Evolutionary conservation across 1,140 invertebrate genomes (phyloP).

Genomic region (Cotesia typhae): DNA sequence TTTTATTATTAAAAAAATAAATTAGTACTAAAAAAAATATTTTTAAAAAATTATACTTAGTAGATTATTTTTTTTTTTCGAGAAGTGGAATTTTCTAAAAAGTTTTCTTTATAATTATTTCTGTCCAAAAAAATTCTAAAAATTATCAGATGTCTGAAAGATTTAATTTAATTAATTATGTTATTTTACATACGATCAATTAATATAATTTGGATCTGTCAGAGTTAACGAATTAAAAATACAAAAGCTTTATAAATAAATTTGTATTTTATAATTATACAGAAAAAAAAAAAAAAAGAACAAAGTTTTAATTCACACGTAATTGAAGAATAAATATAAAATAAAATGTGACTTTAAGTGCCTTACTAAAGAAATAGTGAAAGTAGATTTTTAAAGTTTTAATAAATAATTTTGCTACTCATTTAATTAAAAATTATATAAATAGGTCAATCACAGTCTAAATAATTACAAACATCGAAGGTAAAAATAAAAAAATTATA

Average conservation of each 20-base stretch:
- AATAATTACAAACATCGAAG: no score
- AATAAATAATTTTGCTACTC: slow-evolving; percentile 17
- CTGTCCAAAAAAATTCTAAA: no score
- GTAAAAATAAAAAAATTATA: not conserved
- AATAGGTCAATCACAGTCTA: not conserved
- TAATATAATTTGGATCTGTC: not conserved
- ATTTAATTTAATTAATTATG: no score
- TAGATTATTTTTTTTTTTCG: no score
- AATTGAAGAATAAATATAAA: not conserved
- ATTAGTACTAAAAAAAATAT: no score
- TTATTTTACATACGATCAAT: no score
- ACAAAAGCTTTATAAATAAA: not conserved
- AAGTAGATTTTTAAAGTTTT: not conserved
- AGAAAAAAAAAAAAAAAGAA: not conserved
- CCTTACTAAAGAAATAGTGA: not conserved
- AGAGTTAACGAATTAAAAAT: slow-evolving; percentile 7
- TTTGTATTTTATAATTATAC: not conserved
- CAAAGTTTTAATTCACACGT: not conserved
- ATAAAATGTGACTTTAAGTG: slow-evolving; percentile 13
- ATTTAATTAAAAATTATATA: slow-evolving; percentile 19
- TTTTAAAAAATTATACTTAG: no score
- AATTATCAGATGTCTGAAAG: no score
- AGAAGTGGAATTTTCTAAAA: no score
- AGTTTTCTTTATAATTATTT: no score
- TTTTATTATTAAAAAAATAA: no score